Conservation (phyloP, 2,797 vertebrate genomes). For the Microctenopoma stevenorrisi region DNA sequence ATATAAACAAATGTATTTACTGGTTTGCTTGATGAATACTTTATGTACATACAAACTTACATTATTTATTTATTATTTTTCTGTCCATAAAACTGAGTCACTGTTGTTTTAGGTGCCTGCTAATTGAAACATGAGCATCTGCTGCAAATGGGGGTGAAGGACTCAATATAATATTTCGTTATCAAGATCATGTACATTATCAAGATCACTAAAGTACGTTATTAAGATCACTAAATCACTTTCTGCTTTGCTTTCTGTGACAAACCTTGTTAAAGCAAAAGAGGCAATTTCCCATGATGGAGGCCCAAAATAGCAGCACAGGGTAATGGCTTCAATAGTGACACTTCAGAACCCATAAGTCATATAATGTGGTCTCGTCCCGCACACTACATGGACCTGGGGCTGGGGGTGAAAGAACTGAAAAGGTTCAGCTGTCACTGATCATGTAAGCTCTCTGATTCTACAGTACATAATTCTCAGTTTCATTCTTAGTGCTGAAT, state of each 20-base stretch:
- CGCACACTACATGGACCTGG: not conserved
- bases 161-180: not conserved
- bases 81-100: not conserved
- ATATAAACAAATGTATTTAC: not conserved
- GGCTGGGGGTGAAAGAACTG: not conserved
- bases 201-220: not conserved
- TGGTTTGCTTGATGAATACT: slow-evolving; percentile 1
- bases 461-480: not conserved
- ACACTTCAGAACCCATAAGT: slow-evolving; percentile 28
- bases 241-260: slow-evolving; percentile 13
- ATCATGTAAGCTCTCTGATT: not conserved
- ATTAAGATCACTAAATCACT: not conserved
- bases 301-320: slow-evolving; percentile 9
- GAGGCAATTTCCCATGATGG: slow-evolving; percentile 13
- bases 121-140: not conserved
- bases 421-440: slow-evolving; percentile 12
- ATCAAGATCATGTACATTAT: not conserved
- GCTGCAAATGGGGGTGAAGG: not conserved
- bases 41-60: not conserved
- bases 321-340: slow-evolving; percentile 31
- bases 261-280: slow-evolving; percentile 16
- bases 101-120: not conserved
- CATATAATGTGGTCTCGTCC: slow-evolving; percentile 14
- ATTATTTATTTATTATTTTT: not conserved
- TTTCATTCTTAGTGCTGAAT: not conserved